phyloP scores from a whole-genome alignment of 2,797 vertebrate genomes.

The Coregonus sp. region DNA sequence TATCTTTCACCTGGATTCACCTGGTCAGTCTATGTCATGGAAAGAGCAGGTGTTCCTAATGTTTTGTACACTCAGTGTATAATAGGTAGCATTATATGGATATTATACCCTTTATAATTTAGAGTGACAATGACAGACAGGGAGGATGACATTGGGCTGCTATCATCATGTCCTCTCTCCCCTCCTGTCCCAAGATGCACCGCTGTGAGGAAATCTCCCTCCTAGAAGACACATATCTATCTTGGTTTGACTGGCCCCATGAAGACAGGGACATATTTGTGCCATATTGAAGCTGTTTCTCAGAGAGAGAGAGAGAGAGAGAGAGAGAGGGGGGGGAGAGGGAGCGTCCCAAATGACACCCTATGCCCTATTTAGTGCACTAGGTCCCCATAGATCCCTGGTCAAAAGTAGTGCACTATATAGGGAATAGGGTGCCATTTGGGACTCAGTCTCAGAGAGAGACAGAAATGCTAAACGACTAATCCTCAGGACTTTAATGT shows the following conservation, averaged over 20 bases:
- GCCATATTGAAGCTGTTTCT: slow-evolving; percentile 69
- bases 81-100: no score
- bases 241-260: slow-evolving; percentile 30
- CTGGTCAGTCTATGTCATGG: no score
- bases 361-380: neutral
- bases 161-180: slow-evolving; percentile 39
- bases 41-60: no score
- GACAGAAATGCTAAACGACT: slow-evolving; percentile 39
- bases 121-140: slow-evolving; percentile 32
- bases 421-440: neutral
- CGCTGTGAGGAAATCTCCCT: slow-evolving; percentile 35
- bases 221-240: slow-evolving; percentile 57
- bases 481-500: slow-evolving; percentile 54
- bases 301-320: slow-evolving; percentile 14
- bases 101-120: no score
- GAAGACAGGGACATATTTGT: slow-evolving; percentile 55
- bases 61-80: no score
- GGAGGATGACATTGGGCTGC: slow-evolving; percentile 41
- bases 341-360: neutral
- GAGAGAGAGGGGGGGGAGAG: no score
- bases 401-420: neutral
- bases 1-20: no score
- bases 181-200: slow-evolving; percentile 31
- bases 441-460: neutral
- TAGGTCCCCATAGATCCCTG: neutral